Conservation (phyloP, 2,888 invertebrate species). For the Margaritifera margaritifera region DNA sequence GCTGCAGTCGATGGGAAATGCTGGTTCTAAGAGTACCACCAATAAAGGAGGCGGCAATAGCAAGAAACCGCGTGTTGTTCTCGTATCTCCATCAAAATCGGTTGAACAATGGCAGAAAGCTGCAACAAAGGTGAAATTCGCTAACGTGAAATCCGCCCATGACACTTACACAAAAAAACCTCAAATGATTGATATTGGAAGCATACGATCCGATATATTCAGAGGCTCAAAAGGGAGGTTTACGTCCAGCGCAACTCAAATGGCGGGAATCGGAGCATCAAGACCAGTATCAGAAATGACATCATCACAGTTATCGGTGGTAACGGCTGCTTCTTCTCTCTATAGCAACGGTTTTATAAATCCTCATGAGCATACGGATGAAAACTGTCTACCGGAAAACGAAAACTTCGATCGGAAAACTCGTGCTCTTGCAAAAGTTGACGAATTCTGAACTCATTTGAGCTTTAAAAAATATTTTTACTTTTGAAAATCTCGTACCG, state of each 20-base stretch:
- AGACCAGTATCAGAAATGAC: constrained; percentile 16
- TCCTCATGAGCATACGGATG: too few species aligned
- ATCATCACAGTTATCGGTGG: constrained; percentile 26
- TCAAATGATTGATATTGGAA: constrained; percentile 42
- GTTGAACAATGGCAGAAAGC: constrained; percentile 1
- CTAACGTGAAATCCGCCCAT: constrained; percentile 23
- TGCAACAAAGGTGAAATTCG: constrained; percentile 35
- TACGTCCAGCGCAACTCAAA: constrained; percentile 15
- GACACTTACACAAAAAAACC: constrained; percentile 29
- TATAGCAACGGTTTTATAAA: too few species aligned
- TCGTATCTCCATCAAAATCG: constrained; percentile 33
- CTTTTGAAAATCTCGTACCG: too few species aligned
- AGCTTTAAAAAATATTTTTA: too few species aligned
- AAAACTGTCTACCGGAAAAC: too few species aligned
- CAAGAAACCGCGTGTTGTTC: constrained; percentile 32
- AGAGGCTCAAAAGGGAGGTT: constrained; percentile 17
- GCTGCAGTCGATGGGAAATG: constrained; percentile 28
- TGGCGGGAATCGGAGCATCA: constrained; percentile 7
- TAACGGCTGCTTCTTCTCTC: constrained; percentile 26
- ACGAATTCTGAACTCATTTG: too few species aligned
- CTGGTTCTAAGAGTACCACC: constrained; percentile 6
- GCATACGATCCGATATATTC: constrained; percentile 26
- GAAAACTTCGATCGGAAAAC: too few species aligned
- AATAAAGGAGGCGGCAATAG: constrained; percentile 10
- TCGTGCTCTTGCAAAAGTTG: too few species aligned